Conservation (phyloP, 2,888 invertebrate genomes). For the Leptothorax acervorum region DNA sequence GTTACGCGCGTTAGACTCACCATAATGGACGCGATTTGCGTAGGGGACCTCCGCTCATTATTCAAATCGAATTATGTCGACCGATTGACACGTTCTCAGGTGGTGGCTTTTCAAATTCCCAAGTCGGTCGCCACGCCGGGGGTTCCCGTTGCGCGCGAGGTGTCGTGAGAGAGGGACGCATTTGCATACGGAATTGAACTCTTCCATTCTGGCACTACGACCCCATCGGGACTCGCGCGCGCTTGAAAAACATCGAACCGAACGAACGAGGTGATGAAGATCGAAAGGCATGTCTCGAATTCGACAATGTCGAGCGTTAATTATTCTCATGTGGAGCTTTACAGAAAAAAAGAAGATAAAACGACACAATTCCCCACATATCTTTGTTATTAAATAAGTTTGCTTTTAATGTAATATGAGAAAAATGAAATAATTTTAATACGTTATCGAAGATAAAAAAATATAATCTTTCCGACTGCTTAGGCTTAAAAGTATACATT, state of each 20-base stretch:
- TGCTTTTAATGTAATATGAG: background rate
- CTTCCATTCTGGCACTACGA: constrained; percentile 64
- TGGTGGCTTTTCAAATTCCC: constrained; percentile 79
- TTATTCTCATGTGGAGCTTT: constrained; percentile 15
- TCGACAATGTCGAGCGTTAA: constrained; percentile 30
- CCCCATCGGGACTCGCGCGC: constrained; percentile 51
- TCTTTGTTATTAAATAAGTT: background rate
- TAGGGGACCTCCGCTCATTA: constrained; percentile 81
- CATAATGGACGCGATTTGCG: constrained; percentile 82
- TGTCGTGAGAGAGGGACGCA: constrained; percentile 71
- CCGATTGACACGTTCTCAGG: constrained; percentile 81
- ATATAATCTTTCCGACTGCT: background rate
- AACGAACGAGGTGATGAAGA: constrained; percentile 47
- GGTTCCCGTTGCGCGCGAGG: constrained; percentile 67
- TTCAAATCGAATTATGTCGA: constrained; percentile 83
- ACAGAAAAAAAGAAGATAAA: background rate
- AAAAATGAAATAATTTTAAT: background rate
- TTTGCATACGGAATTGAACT: constrained; percentile 81
- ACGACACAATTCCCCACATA: background rate
- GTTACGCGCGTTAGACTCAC: constrained; percentile 72
- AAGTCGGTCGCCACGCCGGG: constrained; percentile 68
- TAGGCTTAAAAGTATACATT: background rate
- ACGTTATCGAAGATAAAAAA: background rate
- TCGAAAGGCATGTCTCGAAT: constrained; percentile 35
- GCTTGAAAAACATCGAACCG: constrained; percentile 54